Base-by-base conservation (phyloP, 2,888 invertebrate species). In the Campoletis raptor region DNA sequence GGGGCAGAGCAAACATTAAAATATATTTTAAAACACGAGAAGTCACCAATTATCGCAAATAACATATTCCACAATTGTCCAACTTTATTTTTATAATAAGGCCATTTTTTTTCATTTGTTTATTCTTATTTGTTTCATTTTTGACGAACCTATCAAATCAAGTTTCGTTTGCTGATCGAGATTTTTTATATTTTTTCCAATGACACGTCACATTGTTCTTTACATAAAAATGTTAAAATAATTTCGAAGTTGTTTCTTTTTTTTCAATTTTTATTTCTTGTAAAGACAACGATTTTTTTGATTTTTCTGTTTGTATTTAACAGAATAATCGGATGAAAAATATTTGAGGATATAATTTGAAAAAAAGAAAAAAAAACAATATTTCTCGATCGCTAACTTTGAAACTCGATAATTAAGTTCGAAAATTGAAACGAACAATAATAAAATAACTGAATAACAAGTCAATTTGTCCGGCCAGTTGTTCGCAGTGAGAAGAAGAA, bases 11-110 rank as follows among this genome's bases (percentile, higher is more conserved):
- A 88, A 91, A 91, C 89, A 89, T 90, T 89, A 85, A 89, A 92
- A 87, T 90, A 91, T 91, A 91, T 91, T 15, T 1, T 73, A 37
- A 82, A 79, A 54, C 90, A 92, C 89, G 92, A 92, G 89, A 91
- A 92, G 92, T 92, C 92, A 92, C 92, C 92, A 92, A 92, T 92
- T 90, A 91, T 92, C 92, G 90, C 91, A 90, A 91, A 74, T 66
- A 24, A 30, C 54, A 83, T 86, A 72, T 77, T 90, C 88, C 85
- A 89, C 89, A 81, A 90, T 89, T 88, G 87, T 83, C 69, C 81
- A 87, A 85, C 74, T 89, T 85, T 40, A 36, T 48, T 61, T 70
- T 45, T 15, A 61, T n/a, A 48, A 67, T 77, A 81, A 52, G 73
- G 42, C 66, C 82, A 83, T 69, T 81, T 67, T 57, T 21, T 40